A percentile compares a stretch with the other conserved stretches of the same genome.
Evolutionary conservation across 2,888 invertebrate genomes (phyloP).

Genomic region (Plemyria rubiginata): DNA sequence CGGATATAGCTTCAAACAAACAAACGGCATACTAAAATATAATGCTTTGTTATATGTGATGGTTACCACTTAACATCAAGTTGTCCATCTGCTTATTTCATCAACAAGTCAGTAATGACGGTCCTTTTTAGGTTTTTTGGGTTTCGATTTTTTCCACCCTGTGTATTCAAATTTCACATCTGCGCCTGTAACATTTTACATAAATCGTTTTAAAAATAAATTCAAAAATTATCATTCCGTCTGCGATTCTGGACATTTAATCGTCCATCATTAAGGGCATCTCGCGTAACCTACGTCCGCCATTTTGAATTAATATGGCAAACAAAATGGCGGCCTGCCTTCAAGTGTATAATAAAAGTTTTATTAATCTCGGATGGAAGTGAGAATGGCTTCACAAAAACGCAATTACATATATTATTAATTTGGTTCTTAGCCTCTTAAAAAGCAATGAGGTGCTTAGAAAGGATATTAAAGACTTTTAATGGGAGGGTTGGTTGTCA

Average conservation of each 20-base stretch:
- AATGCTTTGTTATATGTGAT: too few relatives aligned
- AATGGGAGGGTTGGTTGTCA: slow-evolving; percentile 26
- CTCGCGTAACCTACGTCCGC: slow-evolving; percentile 63
- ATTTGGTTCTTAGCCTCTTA: slow-evolving; percentile 47
- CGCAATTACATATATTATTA: slow-evolving; percentile 62
- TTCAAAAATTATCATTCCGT: slow-evolving; percentile 62
- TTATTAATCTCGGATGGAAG: slow-evolving; percentile 70
- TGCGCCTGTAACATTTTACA: slow-evolving; percentile 5
- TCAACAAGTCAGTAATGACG: too few relatives aligned
- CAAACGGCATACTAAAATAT: too few relatives aligned
- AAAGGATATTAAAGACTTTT: slow-evolving; percentile 26
- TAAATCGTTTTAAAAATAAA: slow-evolving; percentile 24
- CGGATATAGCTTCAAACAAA: too few relatives aligned
- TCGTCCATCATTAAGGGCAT: slow-evolving; percentile 78
- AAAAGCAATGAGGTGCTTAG: slow-evolving; percentile 31
- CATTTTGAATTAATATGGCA: slow-evolving; percentile 81
- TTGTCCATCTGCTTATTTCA: too few relatives aligned
- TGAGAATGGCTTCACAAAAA: slow-evolving; percentile 56
- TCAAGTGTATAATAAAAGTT: slow-evolving; percentile 64
- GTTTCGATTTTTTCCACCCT: neutral
- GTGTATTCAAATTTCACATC: slow-evolving; percentile 8
- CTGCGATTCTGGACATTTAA: slow-evolving; percentile 69
- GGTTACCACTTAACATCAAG: too few relatives aligned
- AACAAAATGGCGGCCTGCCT: slow-evolving; percentile 69
- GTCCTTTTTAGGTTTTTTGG: neutral